Evolutionary conservation across 2,888 invertebrate genomes (phyloP), one percentile per base, ranked within the genome.

Genomic region (Carcina quercana): DNA sequence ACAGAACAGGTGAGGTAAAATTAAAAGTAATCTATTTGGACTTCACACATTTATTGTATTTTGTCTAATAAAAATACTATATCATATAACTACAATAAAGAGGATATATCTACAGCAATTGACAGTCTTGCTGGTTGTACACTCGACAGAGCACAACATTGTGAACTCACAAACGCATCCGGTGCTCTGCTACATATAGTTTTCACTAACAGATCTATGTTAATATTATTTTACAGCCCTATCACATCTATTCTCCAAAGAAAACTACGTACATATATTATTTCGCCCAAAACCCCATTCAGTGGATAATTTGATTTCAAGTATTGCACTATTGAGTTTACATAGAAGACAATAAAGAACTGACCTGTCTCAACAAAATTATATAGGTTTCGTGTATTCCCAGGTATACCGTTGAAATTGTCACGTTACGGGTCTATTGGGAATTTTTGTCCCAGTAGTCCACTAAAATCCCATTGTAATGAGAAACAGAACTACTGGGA

Each of bases 21-120:
- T n/a, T n/a, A n/a, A n/a, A n/a, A n/a, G n/a, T n/a, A n/a, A n/a
- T n/a, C n/a, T 34, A 37, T 37, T 43, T 75, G 78, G 80, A 82
- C 82, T 82, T 80, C 83, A 83, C 83, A 83, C 83, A 80, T 82
- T 83, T 83, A 82, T 83, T 83, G 80, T 80, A 80, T 82, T 83
- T 80, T 64, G 79, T 82, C 83, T 83, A 83, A 79, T 83, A 83
- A 83, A 82, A 83, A 83, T 83, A 82, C 78, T 80, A 73, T 80
- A 69, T 78, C 50, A 69, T 75, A 64, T 74, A 74, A 73, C 74
- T 80, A 79, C 75, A 43, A 63, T 68, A 71, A 64, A 76, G 65
- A 68, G 67, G 69, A 72, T 76, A n/a, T n/a, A 76, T 79, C 75
- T 78, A 78, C 79, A 78, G 79, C 83, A 80, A 76, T 76, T 78